These are phyloP conservation scores for Cactoblastis cactorum DNA, from an alignment of 2,888 invertebrate genomes.

Conservation along the genomic window DNA sequence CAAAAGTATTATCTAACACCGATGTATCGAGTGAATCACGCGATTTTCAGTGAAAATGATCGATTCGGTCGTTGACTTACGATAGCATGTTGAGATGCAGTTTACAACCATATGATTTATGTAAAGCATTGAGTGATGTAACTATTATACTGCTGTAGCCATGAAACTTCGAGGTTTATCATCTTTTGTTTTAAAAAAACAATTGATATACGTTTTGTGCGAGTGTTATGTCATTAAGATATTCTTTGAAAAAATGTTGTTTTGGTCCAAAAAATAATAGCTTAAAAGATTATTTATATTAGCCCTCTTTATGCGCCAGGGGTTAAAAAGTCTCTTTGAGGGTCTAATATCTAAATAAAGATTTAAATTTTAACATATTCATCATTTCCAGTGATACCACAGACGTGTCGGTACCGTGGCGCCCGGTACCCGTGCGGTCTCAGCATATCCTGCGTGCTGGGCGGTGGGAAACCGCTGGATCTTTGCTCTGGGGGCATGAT, in stretches of 20 bases:
- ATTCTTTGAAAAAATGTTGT: too few relatives aligned
- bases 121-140: not conserved
- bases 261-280: too few relatives aligned
- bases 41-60: not conserved
- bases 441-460: slow-evolving; percentile 93
- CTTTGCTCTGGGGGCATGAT: slow-evolving; percentile 96
- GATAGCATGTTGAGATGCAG: not conserved
- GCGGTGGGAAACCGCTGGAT: slow-evolving; percentile 92
- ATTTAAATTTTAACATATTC: too few relatives aligned
- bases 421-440: slow-evolving; percentile 93
- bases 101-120: not conserved
- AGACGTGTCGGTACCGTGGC: slow-evolving; percentile 91
- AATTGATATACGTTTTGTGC: not conserved
- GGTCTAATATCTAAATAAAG: too few relatives aligned
- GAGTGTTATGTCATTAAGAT: not conserved
- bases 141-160: not conserved
- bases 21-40: not conserved
- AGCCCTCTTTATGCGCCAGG: not conserved
- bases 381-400: slow-evolving; percentile 86
- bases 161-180: not conserved
- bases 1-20: not conserved
- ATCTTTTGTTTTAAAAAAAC: not conserved
- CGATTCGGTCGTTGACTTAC: not conserved
- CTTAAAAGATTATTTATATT: too few relatives aligned
- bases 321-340: not conserved